Percentiles rank a stretch among this genome's conserved stretches.
Conservation (phyloP, 30 jellyfish, hydroid and myxozoan species). For the Morbakka virulenta region DNA sequence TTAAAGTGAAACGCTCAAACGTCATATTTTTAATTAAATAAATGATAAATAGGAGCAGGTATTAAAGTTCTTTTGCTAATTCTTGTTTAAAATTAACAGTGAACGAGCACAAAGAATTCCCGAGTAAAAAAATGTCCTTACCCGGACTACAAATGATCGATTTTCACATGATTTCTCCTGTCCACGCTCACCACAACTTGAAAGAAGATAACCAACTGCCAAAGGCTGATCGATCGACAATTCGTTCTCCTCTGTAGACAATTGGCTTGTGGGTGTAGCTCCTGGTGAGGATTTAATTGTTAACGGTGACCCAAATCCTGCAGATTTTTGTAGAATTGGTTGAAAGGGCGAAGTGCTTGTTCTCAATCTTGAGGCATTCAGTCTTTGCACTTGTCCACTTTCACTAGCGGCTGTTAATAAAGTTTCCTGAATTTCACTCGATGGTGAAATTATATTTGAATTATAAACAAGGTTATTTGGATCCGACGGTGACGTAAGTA, state of each 20-base stretch:
- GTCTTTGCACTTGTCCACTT: constrained; percentile 37
- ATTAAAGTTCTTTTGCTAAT: too few species aligned
- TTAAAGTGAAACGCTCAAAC: too few species aligned
- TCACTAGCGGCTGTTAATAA: constrained; percentile 67
- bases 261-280: constrained; percentile 13
- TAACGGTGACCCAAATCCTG: constrained; percentile 52
- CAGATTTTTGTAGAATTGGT: constrained; percentile 56
- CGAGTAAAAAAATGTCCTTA: too few species aligned
- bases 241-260: constrained; percentile 20
- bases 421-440: constrained; percentile 60
- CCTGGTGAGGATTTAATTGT: constrained; percentile 41
- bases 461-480: too few species aligned
- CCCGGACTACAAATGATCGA: neutral
- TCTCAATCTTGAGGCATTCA: constrained; percentile 16
- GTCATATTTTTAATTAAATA: too few species aligned
- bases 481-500: constrained; percentile 82
- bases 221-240: constrained; percentile 33
- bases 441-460: constrained; percentile 64
- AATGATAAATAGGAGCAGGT: too few species aligned
- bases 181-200: constrained; percentile 22
- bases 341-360: constrained; percentile 85
- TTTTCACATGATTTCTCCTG: neutral
- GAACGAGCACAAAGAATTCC: too few species aligned
- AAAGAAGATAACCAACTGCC: constrained; percentile 48
- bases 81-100: too few species aligned